These are phyloP conservation scores for Pristionchus fissidentatus DNA, from an alignment of 2,888 invertebrate species.

Conservation along the genomic window DNA sequence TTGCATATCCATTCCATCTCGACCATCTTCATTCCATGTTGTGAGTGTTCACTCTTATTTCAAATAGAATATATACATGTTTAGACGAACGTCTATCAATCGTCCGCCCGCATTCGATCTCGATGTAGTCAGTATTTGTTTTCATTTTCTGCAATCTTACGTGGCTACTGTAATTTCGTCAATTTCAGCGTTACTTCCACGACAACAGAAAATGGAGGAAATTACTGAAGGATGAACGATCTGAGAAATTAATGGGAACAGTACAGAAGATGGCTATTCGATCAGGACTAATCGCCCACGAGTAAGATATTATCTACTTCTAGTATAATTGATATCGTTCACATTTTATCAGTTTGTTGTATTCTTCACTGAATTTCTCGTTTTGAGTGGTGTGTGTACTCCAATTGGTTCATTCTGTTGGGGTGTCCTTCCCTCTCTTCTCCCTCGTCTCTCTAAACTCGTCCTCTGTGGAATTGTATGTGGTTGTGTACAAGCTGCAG, in stretches of 20 bases:
- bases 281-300: not conserved
- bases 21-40: not conserved
- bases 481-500: constrained; percentile 8
- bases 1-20: not conserved
- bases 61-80: too few relatives aligned
- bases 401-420: constrained; percentile 19
- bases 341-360: too few relatives aligned
- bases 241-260: not conserved
- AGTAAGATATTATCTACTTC: too few relatives aligned
- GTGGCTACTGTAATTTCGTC: too few relatives aligned
- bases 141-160: not conserved
- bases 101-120: too few relatives aligned
- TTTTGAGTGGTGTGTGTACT: not conserved
- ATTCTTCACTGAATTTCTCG: too few relatives aligned
- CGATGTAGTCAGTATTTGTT: too few relatives aligned
- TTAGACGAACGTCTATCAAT: too few relatives aligned
- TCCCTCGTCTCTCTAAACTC: constrained; percentile 10
- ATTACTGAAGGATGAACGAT: constrained; percentile 4
- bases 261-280: not conserved
- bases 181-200: constrained; percentile 12
- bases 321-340: too few relatives aligned
- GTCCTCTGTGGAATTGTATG: constrained; percentile 28
- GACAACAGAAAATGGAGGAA: not conserved
- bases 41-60: not conserved
- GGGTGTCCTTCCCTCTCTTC: not conserved